Conservation (phyloP, 2,888 invertebrate genomes). For the Diloba caeruleocephala region DNA sequence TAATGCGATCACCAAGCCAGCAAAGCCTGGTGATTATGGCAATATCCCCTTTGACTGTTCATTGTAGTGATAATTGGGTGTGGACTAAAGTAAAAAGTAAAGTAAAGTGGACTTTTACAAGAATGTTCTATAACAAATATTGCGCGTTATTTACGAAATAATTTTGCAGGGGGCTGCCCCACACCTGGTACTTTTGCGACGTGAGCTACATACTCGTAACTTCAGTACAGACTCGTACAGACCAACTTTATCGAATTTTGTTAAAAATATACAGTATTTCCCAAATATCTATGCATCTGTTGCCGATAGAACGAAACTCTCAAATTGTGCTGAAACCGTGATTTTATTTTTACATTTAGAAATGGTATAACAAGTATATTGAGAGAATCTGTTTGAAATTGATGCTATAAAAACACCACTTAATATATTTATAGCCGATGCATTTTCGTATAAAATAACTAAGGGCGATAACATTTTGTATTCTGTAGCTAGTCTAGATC, state of each 20-base stretch:
- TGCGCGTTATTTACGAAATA: conserved; percentile 1
- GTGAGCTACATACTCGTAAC: conserved; percentile 12
- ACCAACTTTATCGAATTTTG: conserved; percentile 27
- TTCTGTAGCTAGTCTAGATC: conserved; percentile 2
- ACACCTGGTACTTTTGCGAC: conserved; percentile 16
- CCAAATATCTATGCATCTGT: conserved; percentile 57
- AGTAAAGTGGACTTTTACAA: no score
- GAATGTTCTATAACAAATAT: neutral
- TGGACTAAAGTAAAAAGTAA: no score
- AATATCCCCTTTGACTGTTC: no score
- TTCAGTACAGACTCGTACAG: conserved; percentile 7
- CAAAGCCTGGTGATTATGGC: no score
- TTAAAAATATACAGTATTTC: conserved; percentile 44
- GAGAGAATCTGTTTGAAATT: conserved; percentile 34
- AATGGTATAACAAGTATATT: conserved; percentile 50
- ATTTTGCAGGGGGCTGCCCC: conserved; percentile 20
- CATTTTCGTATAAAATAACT: conserved; percentile 25
- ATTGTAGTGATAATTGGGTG: no score
- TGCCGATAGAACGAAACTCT: conserved; percentile 49
- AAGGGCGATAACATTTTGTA: conserved; percentile 2
- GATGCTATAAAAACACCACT: conserved; percentile 40
- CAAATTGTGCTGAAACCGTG: conserved; percentile 50
- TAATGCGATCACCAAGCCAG: no score
- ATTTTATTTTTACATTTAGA: conserved; percentile 57
- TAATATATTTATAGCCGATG: conserved; percentile 10